Conservation (phyloP, 2,888 invertebrate genomes). For the Orthonychiurus folsomi region DNA sequence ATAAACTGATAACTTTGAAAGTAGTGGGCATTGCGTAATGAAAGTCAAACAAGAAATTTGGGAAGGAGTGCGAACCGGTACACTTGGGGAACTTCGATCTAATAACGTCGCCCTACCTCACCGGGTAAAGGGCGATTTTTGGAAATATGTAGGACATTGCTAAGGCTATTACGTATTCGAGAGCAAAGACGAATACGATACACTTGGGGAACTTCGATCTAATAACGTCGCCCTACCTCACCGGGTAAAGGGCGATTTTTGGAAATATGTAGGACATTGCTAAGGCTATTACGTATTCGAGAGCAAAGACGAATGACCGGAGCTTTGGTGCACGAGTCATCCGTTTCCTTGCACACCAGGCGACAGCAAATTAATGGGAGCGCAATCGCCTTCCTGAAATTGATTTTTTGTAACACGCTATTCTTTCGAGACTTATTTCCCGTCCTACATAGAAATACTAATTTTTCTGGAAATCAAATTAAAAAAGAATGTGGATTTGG, state of each 20-base stretch:
- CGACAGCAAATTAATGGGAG: not conserved
- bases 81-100: not conserved
- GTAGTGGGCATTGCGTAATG: too few relatives aligned
- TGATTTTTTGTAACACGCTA: not conserved
- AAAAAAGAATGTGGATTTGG: too few relatives aligned
- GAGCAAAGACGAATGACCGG: conserved; percentile 1
- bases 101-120: not conserved
- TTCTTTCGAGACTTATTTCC: not conserved
- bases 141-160: not conserved
- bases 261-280: not conserved
- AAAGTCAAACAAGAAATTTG: too few relatives aligned
- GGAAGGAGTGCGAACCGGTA: too few relatives aligned
- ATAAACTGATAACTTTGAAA: too few relatives aligned
- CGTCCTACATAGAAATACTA: not conserved
- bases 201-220: not conserved
- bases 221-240: not conserved
- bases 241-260: not conserved
- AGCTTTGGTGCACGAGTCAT: not conserved
- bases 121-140: not conserved
- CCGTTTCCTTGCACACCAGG: not conserved
- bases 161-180: too few relatives aligned
- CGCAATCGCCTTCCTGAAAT: not conserved
- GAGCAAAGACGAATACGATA: too few relatives aligned
- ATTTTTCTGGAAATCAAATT: not conserved
- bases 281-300: not conserved